Percentiles rank a stretch among this genome's conserved stretches.
Evolutionary conservation across 1,140 invertebrate species (phyloP).

Genomic region (Copidosoma floridanum): DNA sequence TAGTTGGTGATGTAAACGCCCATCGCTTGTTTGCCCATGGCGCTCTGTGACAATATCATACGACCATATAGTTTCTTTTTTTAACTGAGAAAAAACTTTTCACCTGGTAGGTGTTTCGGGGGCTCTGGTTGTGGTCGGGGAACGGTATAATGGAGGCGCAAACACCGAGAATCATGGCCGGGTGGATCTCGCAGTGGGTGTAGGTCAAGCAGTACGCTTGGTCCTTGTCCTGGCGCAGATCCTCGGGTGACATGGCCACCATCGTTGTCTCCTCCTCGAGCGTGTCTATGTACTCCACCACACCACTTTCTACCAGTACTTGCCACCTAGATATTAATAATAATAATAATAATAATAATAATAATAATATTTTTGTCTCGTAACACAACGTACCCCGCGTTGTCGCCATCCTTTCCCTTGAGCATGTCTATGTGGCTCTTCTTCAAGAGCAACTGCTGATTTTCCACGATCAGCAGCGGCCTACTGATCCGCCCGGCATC

Average conservation of each 20-base stretch:
- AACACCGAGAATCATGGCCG: conserved; percentile 41
- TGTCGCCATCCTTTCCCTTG: conserved; percentile 30
- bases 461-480: conserved; percentile 37
- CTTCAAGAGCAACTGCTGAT: conserved; percentile 33
- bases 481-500: conserved; percentile 40
- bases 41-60: too few species aligned
- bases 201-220: conserved; percentile 41
- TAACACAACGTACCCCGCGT: conserved; percentile 30
- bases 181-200: conserved; percentile 41
- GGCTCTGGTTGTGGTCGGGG: conserved; percentile 43
- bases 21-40: conserved; percentile 99
- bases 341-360: not conserved
- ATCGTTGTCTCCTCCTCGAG: conserved; percentile 42
- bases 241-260: conserved; percentile 43
- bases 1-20: conserved; percentile 54
- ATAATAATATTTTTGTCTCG: too few species aligned
- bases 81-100: too few species aligned
- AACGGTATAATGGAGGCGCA: conserved; percentile 44
- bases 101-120: conserved; percentile 60
- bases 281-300: conserved; percentile 41
- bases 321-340: conserved; percentile 32
- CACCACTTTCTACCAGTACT: conserved; percentile 33
- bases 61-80: too few species aligned
- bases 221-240: conserved; percentile 36
- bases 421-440: conserved; percentile 33